Evolutionary conservation across 2,113 vertebrate genomes (phyloP), one percentile per base, ranked within the genome.

Genomic region (Calidris pugnax): DNA sequence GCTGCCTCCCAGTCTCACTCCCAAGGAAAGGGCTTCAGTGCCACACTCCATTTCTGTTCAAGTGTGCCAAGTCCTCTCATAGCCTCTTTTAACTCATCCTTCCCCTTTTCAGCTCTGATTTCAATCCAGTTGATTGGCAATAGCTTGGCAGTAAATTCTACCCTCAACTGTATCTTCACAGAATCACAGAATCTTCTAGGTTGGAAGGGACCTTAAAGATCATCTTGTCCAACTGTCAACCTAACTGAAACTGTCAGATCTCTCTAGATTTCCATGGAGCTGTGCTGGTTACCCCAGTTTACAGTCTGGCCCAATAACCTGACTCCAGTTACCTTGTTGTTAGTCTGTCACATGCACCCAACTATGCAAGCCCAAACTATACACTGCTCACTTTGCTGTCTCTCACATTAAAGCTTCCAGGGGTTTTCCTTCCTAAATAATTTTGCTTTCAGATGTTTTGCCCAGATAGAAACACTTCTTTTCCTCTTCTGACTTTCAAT

Each of bases 371-470:
- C 47, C 66, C 53, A 32, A 53, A 86, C 47, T 39, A 39, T 2
- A 13, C 41, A 62, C 57, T 24, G 23, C 30, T 77, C 7, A 35
- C 45, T 88, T 76, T 57, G 62, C 67, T 85, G 10, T 66, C 33
- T 82, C 67, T 93, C 87, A 71, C n/a, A 45, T 50, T 63, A 62
- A 90, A 92, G 55, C 20, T 77, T 74, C 74, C 69, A 74, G 9
- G 5, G 28, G n/a, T 85, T 33, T 71, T 89, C 81, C 45, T 91
- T 88, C 75, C 59, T 27, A 30, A 79, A 90, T 62, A 53, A 71
- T 60, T 86, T 91, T 88, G 64, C n/a, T 81, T 87, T 83, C 91
- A 89, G 51, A 80, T 67, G 19, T 80, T 94, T 81, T 67, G 53
- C 39, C 75, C 80, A 37, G 32, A 35, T 1, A 62, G 51, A 67